Percentiles rank a stretch among this genome's conserved stretches.
Evolutionary conservation across 2,888 invertebrate species (phyloP).

Genomic region (Acleris cristana): DNA sequence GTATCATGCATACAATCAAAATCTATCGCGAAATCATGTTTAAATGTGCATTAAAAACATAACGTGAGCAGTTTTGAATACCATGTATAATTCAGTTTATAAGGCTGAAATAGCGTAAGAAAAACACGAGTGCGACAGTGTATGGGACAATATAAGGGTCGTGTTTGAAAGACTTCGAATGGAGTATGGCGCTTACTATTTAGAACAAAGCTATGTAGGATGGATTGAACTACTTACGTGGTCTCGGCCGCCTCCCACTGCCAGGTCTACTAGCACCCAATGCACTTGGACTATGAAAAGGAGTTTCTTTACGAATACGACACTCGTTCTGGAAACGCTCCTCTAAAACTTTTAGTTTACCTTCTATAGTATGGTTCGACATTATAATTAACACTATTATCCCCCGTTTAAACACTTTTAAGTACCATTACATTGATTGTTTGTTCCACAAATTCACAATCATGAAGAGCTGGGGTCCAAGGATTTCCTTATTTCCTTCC

Average conservation of each 20-base stretch:
- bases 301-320: constrained; percentile 86
- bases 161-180: too few relatives aligned
- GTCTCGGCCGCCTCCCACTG: constrained; percentile 85
- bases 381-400: constrained; percentile 72
- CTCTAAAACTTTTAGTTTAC: constrained; percentile 92
- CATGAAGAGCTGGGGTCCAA: constrained; percentile 74
- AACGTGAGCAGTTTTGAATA: not conserved
- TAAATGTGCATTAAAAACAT: not conserved
- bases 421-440: constrained; percentile 64
- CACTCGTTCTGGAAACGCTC: constrained; percentile 87
- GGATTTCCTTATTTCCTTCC: constrained; percentile 63
- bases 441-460: constrained; percentile 73
- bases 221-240: constrained; percentile 79
- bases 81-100: constrained; percentile 4
- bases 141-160: too few relatives aligned
- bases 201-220: not conserved
- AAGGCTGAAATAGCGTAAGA: constrained; percentile 7
- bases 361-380: constrained; percentile 89
- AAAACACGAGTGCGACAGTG: constrained; percentile 14
- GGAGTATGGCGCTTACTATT: too few relatives aligned
- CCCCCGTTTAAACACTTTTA: constrained; percentile 67
- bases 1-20: not conserved
- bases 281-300: constrained; percentile 83
- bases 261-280: constrained; percentile 78
- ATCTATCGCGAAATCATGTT: not conserved